These are phyloP conservation scores for Sabellastarte sp. DNA, from an alignment of 2,888 invertebrate genomes.

Conservation along the genomic window DNA sequence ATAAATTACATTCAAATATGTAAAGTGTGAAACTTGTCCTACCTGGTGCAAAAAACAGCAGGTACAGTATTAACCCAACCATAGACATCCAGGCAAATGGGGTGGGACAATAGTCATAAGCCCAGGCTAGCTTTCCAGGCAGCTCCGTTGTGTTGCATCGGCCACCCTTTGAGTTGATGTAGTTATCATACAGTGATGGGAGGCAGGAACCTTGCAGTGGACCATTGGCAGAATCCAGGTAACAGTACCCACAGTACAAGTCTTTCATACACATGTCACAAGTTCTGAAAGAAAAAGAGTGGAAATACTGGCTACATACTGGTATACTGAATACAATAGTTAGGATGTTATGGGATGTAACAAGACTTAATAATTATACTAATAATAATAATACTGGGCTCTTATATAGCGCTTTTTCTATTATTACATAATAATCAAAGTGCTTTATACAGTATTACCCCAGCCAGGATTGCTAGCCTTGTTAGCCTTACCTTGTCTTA, in stretches of 20 bases:
- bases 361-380: too few species aligned
- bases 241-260: slow-evolving; percentile 62
- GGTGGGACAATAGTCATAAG: slow-evolving; percentile 59
- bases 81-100: slow-evolving; percentile 55
- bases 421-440: too few species aligned
- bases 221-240: slow-evolving; percentile 34
- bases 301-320: background rate
- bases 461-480: too few species aligned
- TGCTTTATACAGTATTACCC: too few species aligned
- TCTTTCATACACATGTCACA: slow-evolving; percentile 61
- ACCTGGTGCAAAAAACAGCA: slow-evolving; percentile 61
- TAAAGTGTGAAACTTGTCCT: too few species aligned
- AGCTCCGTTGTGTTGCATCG: slow-evolving; percentile 43
- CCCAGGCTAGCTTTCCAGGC: slow-evolving; percentile 47
- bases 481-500: too few species aligned
- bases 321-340: too few species aligned
- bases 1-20: too few species aligned
- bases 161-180: slow-evolving; percentile 46
- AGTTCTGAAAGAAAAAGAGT: slow-evolving; percentile 33
- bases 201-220: slow-evolving; percentile 55
- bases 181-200: slow-evolving; percentile 44
- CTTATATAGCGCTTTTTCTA: too few species aligned
- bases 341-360: too few species aligned
- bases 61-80: slow-evolving; percentile 55
- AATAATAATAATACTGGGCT: too few species aligned